Base-by-base conservation (phyloP, 2,888 invertebrate species). In the Sminthurides aquaticus region DNA sequence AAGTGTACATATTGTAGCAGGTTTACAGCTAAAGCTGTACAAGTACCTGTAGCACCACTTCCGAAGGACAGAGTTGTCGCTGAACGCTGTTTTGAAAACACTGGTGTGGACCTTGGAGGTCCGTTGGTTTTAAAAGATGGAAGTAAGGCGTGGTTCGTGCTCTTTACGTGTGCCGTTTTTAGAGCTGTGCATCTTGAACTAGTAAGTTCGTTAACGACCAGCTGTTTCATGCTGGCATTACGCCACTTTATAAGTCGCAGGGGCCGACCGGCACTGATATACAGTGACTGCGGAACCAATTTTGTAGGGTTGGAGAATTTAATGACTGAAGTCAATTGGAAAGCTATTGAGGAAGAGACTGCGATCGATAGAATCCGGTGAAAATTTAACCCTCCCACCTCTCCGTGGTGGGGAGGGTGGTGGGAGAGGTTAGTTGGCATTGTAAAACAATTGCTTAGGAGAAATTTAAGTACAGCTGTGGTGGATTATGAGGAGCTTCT, bases 321-420 rank as follows among this genome's bases (percentile, higher is more conserved):
- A 5, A 11, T 34, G 43, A 15, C 43, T 5, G 43, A 34, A 11
- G 8, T 34, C 15, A 15, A 34, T 15, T 34, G 43, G 43, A 34
- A 15, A 5, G 15, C 5, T 5, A 34, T 34, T 34, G 43, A 34
- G n/a, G n/a, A n/a, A 34, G 43, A 34, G 43, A 34, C 43, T 15
- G 43, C 8, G 15, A 15, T 15, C 15, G 43, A 5, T 11, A 34
- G 43, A 34, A 34, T 34, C 5, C 43, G 15, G 43, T 34, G 43
- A 15, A 34, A 15, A 34, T 34, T 34, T 34, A 34, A 34, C 43
- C 43, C 43, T 11, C 43, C 43, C 5, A 11, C 43, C 43, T 5
- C 43, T 11, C 43, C 43, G 8, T 34, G 43, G 43, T 34, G 43
- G 43, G 43, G 43, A 11, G 49, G 60, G 52, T 60, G 60, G 49